Percentiles rank a stretch among this genome's conserved stretches.
Evolutionary conservation across 2,797 vertebrate species (phyloP).

Genomic region (Antrozous pallidus): DNA sequence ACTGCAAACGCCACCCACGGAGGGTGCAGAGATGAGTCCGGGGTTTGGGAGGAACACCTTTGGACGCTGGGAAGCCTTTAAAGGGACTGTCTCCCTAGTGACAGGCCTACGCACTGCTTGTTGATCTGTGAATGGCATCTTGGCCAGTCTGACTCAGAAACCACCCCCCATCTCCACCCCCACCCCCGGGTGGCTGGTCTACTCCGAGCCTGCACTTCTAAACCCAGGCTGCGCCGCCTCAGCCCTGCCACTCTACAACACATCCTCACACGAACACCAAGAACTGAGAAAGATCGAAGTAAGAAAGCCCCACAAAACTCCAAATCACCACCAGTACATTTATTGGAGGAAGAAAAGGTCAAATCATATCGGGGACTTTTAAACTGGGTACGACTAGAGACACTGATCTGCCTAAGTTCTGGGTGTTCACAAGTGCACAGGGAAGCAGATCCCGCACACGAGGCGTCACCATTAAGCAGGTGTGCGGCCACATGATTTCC

Average conservation of each 20-base stretch:
- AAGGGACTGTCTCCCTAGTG: background rate
- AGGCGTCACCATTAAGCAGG: background rate
- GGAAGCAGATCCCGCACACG: background rate
- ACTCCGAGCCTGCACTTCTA: too few relatives aligned
- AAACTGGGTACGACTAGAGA: background rate
- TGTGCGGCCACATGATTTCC: conserved; percentile 40
- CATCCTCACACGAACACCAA: background rate
- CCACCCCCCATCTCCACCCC: accelerated
- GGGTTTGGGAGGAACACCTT: background rate
- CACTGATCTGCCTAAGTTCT: background rate
- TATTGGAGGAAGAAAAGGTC: conserved; percentile 57
- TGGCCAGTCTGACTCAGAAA: background rate
- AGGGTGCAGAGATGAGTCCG: background rate
- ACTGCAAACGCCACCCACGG: background rate
- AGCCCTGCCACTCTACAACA: background rate
- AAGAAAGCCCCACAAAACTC: conserved; percentile 22
- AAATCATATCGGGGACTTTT: background rate
- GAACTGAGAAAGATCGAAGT: background rate
- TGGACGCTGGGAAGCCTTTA: background rate
- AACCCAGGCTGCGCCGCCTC: background rate
- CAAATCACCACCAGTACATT: conserved; percentile 68
- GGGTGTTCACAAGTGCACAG: background rate
- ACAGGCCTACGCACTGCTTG: background rate
- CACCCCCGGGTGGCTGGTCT: too few relatives aligned
- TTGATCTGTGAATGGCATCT: background rate